phyloP scores from a whole-genome alignment of 2,888 invertebrate genomes.

The Xestia xanthographa region DNA sequence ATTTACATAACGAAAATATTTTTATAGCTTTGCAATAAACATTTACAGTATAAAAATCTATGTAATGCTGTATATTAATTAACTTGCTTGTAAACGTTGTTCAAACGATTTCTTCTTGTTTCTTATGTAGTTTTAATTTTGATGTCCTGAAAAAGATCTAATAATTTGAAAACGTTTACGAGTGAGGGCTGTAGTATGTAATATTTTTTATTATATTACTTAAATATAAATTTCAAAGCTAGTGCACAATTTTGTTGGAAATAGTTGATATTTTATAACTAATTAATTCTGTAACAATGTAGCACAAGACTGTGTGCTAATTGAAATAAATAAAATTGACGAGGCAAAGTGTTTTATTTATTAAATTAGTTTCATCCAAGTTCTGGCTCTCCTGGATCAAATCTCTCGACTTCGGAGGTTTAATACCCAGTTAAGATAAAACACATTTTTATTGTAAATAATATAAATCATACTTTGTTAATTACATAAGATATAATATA shows the following conservation, averaged over 20 bases:
- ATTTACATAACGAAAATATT: slow-evolving; percentile 59
- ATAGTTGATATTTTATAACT: slow-evolving; percentile 81
- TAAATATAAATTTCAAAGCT: slow-evolving; percentile 75
- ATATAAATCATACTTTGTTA: no score
- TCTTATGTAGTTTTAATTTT: slow-evolving; percentile 52
- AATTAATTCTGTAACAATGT: slow-evolving; percentile 84
- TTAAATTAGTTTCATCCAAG: neutral
- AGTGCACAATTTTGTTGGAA: slow-evolving; percentile 85
- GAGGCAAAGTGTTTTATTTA: slow-evolving; percentile 68
- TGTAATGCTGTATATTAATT: slow-evolving; percentile 56
- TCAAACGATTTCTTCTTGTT: slow-evolving; percentile 50
- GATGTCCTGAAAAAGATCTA: slow-evolving; percentile 38
- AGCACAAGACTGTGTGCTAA: slow-evolving; percentile 86
- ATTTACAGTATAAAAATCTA: slow-evolving; percentile 54
- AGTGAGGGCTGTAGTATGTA: slow-evolving; percentile 53
- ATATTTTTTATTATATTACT: slow-evolving; percentile 67
- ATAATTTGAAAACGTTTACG: slow-evolving; percentile 55
- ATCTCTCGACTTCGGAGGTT: neutral
- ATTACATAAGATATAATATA: no score
- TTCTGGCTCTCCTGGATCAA: neutral
- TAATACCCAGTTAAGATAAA: neutral
- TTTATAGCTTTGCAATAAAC: slow-evolving; percentile 61
- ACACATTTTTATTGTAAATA: neutral
- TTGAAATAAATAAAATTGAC: slow-evolving; percentile 85
- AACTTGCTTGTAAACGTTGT: slow-evolving; percentile 58